These are phyloP conservation scores for Drosophila rhopaloa DNA, from an alignment of 1,140 invertebrate species.

Conservation along the genomic window DNA sequence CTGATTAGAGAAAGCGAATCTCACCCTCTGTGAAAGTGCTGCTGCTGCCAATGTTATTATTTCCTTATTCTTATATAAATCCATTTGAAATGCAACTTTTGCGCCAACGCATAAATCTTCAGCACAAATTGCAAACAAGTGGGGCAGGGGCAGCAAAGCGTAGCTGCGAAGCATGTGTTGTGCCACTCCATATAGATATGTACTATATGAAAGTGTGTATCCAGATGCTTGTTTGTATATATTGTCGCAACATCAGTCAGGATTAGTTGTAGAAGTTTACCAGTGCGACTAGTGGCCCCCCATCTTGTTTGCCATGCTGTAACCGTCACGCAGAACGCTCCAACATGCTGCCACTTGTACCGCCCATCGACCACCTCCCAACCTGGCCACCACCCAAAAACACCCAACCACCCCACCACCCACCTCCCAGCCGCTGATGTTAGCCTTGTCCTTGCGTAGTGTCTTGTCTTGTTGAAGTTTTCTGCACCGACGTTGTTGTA, in stretches of 20 bases:
- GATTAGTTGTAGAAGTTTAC: constrained; percentile 79
- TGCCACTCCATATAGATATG: constrained; percentile 46
- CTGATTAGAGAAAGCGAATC: constrained; percentile 21
- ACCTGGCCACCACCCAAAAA: background rate
- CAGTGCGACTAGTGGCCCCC: constrained; percentile 49
- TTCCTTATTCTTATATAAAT: constrained; percentile 55
- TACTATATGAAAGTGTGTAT: constrained; percentile 46
- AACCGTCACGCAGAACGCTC: constrained; percentile 76
- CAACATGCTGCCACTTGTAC: constrained; percentile 69
- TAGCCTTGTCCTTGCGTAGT: constrained; percentile 73
- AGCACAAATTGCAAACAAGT: constrained; percentile 69
- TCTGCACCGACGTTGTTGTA: constrained; percentile 19
- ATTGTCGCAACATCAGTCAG: constrained; percentile 81
- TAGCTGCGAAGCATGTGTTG: constrained; percentile 78
- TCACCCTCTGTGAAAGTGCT: constrained; percentile 13
- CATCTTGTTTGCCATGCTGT: constrained; percentile 78
- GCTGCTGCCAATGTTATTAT: constrained; percentile 19
- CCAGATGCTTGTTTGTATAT: constrained; percentile 65
- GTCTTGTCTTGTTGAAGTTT: constrained; percentile 76
- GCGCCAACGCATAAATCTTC: constrained; percentile 75
- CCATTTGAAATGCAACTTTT: constrained; percentile 78
- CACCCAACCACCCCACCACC: background rate
- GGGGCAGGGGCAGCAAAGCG: constrained; percentile 58
- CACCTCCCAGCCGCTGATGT: constrained; percentile 23
- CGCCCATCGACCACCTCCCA: constrained; percentile 3